Evolutionary conservation across 1,140 invertebrate species (phyloP).

Genomic region (Homalodisca vitripennis): DNA sequence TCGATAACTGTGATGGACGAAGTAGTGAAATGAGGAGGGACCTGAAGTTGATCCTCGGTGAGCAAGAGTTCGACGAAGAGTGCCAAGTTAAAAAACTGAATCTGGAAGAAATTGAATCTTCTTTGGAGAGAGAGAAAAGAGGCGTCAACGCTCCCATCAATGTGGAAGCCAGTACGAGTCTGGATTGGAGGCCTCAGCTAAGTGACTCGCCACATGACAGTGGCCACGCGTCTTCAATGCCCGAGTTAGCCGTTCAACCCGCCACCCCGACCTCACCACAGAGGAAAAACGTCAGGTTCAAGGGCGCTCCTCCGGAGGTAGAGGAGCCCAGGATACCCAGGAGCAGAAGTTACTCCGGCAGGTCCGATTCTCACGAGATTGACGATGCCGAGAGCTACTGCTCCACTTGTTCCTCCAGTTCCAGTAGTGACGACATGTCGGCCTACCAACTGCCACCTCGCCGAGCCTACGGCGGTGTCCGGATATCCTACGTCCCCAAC

Average conservation of each 20-base stretch:
- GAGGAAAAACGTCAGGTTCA: conserved; percentile 34
- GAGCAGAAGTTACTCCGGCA: conserved; percentile 36
- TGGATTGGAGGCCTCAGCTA: conserved; percentile 49
- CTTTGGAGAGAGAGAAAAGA: conserved; percentile 20
- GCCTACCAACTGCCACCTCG: conserved; percentile 78
- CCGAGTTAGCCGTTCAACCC: conserved; percentile 54
- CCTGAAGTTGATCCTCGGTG: neutral
- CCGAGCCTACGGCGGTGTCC: conserved; percentile 78
- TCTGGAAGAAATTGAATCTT: neutral
- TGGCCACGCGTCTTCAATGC: conserved; percentile 63
- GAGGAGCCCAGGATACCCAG: conserved; percentile 23
- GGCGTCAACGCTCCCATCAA: conserved; percentile 55
- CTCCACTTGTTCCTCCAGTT: conserved; percentile 82
- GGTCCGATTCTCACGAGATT: conserved; percentile 35
- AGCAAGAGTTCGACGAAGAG: neutral
- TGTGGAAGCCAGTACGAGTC: conserved; percentile 49
- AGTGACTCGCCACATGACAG: conserved; percentile 42
- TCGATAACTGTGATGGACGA: conserved; percentile 11
- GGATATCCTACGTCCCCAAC: conserved; percentile 87
- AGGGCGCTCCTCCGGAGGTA: conserved; percentile 32
- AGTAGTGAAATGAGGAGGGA: neutral
- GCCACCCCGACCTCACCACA: conserved; percentile 32
- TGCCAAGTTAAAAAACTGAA: conserved; percentile 12
- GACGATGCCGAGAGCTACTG: conserved; percentile 78
- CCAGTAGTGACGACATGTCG: conserved; percentile 78